phyloP scores from a whole-genome alignment of 2,797 vertebrate genomes.

The Sebastes hubbsi region DNA sequence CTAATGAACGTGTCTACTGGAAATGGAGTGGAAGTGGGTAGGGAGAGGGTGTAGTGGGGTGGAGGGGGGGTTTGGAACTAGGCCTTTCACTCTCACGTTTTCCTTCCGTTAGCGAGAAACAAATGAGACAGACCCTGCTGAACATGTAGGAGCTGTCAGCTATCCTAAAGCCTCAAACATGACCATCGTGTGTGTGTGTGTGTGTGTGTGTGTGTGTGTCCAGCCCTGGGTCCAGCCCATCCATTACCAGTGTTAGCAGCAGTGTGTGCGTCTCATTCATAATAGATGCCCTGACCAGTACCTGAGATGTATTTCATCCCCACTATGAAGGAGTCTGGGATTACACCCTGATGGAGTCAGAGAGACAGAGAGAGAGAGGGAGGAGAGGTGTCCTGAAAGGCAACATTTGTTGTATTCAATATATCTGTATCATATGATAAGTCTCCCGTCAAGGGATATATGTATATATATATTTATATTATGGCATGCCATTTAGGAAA shows the following conservation, averaged over 20 bases:
- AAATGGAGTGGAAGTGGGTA: too few species aligned
- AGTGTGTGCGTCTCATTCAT: constrained; percentile 80
- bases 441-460: too few species aligned
- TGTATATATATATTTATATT: too few species aligned
- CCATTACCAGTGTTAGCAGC: constrained; percentile 77
- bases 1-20: too few species aligned
- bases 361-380: background rate
- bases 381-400: background rate
- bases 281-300: constrained; percentile 76
- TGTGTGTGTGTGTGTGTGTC: constrained; percentile 40
- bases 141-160: constrained; percentile 79
- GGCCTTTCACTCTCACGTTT: background rate
- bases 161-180: constrained; percentile 69
- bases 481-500: too few species aligned
- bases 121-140: constrained; percentile 76
- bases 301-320: constrained; percentile 76
- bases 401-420: background rate
- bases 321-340: constrained; percentile 71
- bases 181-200: constrained; percentile 49
- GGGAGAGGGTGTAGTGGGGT: too few species aligned
- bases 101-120: constrained; percentile 49
- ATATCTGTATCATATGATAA: too few species aligned
- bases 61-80: too few species aligned
- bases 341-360: constrained; percentile 24
- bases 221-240: constrained; percentile 66